Percentiles rank a stretch among this genome's conserved stretches.
phyloP scores from a whole-genome alignment of 2,797 vertebrate genomes.

The Tenualosa thibaudeaui region DNA sequence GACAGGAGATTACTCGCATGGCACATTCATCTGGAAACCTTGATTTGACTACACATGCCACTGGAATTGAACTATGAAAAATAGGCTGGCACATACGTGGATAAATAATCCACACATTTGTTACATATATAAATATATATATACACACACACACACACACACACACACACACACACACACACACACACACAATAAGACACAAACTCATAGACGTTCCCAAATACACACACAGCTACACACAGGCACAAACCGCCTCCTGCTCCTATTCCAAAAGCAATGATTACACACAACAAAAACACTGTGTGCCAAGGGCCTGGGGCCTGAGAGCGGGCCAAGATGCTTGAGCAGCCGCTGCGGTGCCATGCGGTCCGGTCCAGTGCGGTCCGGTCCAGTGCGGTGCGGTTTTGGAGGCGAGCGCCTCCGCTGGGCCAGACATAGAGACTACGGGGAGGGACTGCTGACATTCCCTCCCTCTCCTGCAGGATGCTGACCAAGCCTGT shows the following conservation, averaged over 20 bases:
- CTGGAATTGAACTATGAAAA: neutral
- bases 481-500: conserved; percentile 14
- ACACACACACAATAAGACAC: neutral
- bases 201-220: neutral
- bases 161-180: neutral
- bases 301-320: neutral
- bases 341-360: neutral
- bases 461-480: neutral
- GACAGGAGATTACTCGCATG: neutral
- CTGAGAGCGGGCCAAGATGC: neutral
- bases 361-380: no score
- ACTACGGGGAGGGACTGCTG: neutral
- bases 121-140: neutral
- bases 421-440: neutral
- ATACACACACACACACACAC: neutral
- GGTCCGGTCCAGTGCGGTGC: neutral
- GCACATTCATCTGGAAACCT: neutral
- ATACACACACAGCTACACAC: neutral
- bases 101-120: neutral
- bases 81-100: neutral
- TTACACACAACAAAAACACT: neutral
- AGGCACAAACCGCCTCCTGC: neutral
- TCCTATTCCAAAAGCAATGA: conserved; percentile 15
- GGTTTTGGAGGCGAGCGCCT: neutral
- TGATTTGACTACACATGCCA: neutral